Conservation (phyloP, 2,888 invertebrate genomes). For the Celastrina argiolus region DNA sequence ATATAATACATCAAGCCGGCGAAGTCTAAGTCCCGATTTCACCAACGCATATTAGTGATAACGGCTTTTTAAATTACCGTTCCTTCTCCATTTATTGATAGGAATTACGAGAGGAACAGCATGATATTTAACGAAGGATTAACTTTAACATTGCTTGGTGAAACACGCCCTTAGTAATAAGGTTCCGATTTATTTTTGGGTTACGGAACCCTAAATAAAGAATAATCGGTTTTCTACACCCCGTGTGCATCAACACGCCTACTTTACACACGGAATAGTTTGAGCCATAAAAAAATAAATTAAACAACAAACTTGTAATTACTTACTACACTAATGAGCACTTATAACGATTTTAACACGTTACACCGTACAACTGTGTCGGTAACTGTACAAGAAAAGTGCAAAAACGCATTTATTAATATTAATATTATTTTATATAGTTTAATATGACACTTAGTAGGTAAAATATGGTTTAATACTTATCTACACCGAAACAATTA, state of each 20-base stretch:
- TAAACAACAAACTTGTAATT: background rate
- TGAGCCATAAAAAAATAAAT: background rate
- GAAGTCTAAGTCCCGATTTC: too few relatives aligned
- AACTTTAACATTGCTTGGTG: too few relatives aligned
- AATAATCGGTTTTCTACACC: constrained; percentile 13
- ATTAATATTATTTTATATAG: background rate
- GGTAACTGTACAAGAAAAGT: background rate
- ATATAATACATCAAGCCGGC: too few relatives aligned
- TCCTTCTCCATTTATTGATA: too few relatives aligned
- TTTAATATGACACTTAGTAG: background rate
- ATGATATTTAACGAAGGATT: too few relatives aligned
- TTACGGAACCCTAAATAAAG: too few relatives aligned
- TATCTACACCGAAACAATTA: background rate
- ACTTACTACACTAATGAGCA: constrained; percentile 1
- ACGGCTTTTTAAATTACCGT: too few relatives aligned
- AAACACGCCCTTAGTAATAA: too few relatives aligned
- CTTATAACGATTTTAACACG: background rate
- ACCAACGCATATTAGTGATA: too few relatives aligned
- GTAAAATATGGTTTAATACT: background rate
- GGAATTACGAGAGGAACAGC: too few relatives aligned
- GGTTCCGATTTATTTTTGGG: too few relatives aligned
- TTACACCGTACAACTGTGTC: background rate
- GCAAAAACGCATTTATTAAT: background rate
- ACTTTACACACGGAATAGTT: constrained; percentile 2
- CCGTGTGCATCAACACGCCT: background rate